These are phyloP conservation scores for Lithodes maja DNA, from an alignment of 2,888 invertebrate species.

Conservation along the genomic window DNA sequence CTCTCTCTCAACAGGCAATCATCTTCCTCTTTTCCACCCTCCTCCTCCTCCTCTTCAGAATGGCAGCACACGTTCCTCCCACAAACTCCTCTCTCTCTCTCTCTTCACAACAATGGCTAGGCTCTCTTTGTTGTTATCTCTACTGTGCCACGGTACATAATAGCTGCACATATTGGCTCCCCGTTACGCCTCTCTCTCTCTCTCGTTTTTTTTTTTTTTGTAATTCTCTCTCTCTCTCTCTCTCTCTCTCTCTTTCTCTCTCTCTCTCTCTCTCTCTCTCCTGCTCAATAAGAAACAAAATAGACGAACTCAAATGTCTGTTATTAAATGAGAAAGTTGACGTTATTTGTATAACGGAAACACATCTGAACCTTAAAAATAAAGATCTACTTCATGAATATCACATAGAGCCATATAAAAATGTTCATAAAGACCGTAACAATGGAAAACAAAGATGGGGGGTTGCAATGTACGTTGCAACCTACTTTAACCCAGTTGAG, in stretches of 20 bases:
- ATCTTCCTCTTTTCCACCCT: not conserved
- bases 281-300: not conserved
- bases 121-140: not conserved
- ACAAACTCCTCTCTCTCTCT: conserved; percentile 17
- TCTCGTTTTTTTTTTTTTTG: not conserved
- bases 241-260: not conserved
- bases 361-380: no score
- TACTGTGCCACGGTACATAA: not conserved
- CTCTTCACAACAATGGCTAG: not conserved
- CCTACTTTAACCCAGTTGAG: no score
- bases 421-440: no score
- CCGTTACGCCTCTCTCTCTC: not conserved
- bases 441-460: no score
- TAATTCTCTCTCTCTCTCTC: not conserved
- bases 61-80: not conserved
- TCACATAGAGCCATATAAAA: no score
- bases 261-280: not conserved
- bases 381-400: no score
- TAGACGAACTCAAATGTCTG: no score
- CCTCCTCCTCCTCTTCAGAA: not conserved
- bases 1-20: not conserved
- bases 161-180: not conserved
- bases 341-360: no score
- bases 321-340: no score
- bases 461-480: no score